Evolutionary conservation across 2,113 vertebrate genomes (phyloP).

Genomic region (Sitta europaea): DNA sequence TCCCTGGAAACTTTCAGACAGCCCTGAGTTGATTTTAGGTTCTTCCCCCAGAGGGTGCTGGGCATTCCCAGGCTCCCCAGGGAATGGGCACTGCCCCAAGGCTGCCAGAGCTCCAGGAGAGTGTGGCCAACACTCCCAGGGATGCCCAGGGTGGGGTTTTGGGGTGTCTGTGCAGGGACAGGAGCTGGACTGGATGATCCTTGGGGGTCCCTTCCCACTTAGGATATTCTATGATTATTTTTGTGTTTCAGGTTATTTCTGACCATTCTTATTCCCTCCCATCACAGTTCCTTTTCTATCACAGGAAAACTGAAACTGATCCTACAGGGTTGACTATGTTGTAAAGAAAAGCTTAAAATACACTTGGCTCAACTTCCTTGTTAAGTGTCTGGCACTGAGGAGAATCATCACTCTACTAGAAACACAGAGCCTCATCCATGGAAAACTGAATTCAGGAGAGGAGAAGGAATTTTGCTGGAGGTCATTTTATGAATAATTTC

Average conservation of each 20-base stretch:
- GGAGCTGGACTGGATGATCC: background rate
- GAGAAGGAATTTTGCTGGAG: background rate
- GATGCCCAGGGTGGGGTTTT: background rate
- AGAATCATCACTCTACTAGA: background rate
- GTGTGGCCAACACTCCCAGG: fast-evolving
- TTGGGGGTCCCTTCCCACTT: background rate
- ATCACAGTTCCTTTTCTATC: background rate
- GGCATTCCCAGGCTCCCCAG: background rate
- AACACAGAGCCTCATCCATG: background rate
- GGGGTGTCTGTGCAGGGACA: background rate
- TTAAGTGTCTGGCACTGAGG: background rate
- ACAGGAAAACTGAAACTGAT: background rate
- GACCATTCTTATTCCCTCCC: background rate
- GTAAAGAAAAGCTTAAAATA: background rate
- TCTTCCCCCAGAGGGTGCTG: background rate
- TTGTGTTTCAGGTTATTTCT: background rate
- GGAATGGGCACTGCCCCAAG: background rate
- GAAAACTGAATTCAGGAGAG: background rate
- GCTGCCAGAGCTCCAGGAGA: background rate
- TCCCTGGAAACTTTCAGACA: background rate
- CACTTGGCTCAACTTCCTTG: background rate
- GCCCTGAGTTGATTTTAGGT: background rate
- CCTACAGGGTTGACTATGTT: background rate
- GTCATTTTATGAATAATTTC: background rate
- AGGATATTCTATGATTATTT: background rate